Evolutionary conservation across 2,113 vertebrate species (phyloP).

Genomic region (Spizaetus ornatus): DNA sequence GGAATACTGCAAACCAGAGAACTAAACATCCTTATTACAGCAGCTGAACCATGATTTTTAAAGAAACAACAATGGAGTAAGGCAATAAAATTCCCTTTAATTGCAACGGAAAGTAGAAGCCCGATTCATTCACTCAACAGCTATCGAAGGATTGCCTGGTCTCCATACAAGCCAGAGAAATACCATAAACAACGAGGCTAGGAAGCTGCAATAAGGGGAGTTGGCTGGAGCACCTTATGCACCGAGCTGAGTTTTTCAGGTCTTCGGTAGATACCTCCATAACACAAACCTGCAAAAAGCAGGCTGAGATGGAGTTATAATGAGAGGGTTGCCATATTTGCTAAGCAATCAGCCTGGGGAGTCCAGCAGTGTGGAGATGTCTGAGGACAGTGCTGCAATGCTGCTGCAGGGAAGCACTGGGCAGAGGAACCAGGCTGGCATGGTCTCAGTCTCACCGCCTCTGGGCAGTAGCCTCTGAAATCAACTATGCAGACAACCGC

Average conservation of each 20-base stretch:
- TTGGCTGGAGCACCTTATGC: neutral
- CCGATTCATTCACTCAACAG: neutral
- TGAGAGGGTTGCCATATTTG: neutral
- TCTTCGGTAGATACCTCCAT: neutral
- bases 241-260: neutral
- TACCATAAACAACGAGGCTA: neutral
- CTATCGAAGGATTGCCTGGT: neutral
- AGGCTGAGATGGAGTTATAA: neutral
- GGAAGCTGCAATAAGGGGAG: fast-evolving
- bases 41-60: neutral
- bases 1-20: neutral
- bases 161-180: neutral
- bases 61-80: neutral
- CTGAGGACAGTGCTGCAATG: neutral
- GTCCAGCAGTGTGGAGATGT: neutral
- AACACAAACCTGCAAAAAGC: neutral
- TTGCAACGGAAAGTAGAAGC: neutral
- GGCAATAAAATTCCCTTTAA: neutral
- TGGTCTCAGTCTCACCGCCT: neutral
- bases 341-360: neutral
- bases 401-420: neutral
- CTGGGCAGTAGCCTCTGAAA: neutral
- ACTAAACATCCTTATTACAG: neutral
- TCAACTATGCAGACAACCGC: neutral
- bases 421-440: neutral